phyloP scores from a whole-genome alignment of 2,888 invertebrate species.

The Limnephilus marmoratus region DNA sequence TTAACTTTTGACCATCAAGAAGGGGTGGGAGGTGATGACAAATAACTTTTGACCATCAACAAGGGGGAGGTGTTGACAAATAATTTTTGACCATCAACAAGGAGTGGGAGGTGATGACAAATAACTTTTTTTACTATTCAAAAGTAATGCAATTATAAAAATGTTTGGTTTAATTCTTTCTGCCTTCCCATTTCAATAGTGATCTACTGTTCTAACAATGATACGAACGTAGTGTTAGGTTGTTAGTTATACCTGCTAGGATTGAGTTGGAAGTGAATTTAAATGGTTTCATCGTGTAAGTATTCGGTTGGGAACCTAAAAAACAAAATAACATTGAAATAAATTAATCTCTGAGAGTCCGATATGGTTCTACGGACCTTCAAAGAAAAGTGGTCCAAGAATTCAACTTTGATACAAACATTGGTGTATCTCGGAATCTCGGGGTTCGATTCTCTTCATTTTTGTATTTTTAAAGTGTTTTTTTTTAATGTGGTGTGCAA shows the following conservation, averaged over 20 bases:
- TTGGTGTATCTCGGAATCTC: no score
- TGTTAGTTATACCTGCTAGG: background rate
- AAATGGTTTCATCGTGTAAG: background rate
- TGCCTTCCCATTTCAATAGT: background rate
- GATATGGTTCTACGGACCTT: background rate
- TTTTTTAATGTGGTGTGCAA: no score
- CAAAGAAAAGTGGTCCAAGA: no score
- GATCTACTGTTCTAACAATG: background rate
- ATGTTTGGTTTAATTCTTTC: background rate
- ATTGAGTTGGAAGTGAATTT: background rate
- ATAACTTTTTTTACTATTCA: no score
- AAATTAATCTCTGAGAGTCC: background rate
- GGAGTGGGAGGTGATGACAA: background rate
- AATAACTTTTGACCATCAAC: no score
- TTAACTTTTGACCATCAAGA: no score
- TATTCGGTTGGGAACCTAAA: background rate
- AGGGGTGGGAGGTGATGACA: no score
- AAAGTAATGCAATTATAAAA: background rate
- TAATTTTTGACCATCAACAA: background rate
- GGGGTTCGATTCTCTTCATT: no score
- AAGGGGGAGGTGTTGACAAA: background rate
- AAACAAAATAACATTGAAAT: background rate
- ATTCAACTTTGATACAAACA: no score
- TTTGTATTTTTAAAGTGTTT: no score
- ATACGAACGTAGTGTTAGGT: background rate